Evolutionary conservation across 2,113 vertebrate species (phyloP).

Genomic region (Talpa occidentalis): DNA sequence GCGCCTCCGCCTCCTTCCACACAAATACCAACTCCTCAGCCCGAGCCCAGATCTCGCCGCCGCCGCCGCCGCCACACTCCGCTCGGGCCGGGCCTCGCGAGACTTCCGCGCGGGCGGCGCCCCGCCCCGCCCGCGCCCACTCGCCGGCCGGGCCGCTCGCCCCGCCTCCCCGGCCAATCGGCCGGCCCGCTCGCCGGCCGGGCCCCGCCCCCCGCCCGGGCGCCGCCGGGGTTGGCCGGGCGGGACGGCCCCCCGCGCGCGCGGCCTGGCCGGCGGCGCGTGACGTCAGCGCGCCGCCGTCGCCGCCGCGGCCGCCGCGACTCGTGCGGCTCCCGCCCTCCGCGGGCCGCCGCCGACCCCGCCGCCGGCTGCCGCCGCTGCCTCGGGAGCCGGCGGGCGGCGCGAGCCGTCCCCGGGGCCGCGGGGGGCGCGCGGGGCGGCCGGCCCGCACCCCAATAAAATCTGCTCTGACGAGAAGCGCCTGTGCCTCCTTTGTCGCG

Average conservation of each 20-base stretch:
- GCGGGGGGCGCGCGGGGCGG: not conserved
- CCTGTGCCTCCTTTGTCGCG: slow-evolving; percentile 35
- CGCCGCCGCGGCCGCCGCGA: not conserved
- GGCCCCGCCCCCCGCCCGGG: slow-evolving; percentile 50
- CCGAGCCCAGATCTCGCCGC: slow-evolving; percentile 92
- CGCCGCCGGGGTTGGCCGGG: slow-evolving; percentile 65
- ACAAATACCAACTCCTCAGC: slow-evolving; percentile 91
- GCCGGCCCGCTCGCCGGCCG: not conserved
- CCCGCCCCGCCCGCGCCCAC: slow-evolving; percentile 68
- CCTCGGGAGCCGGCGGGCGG: not conserved
- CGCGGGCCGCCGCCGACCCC: not conserved
- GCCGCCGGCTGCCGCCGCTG: not conserved
- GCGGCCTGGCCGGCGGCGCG: slow-evolving; percentile 57
- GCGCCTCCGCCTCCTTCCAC: slow-evolving; percentile 93
- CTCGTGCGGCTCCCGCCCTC: slow-evolving; percentile 16
- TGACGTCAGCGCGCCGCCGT: slow-evolving; percentile 72
- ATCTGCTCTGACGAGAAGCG: slow-evolving; percentile 48
- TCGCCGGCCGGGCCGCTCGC: slow-evolving; percentile 62
- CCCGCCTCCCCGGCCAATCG: not conserved
- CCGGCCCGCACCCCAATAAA: slow-evolving; percentile 60
- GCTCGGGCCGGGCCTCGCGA: slow-evolving; percentile 91
- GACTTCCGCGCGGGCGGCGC: slow-evolving; percentile 85
- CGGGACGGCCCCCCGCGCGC: slow-evolving; percentile 42
- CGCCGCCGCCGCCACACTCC: slow-evolving; percentile 86
- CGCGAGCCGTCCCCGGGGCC: not conserved